Base-by-base conservation (phyloP, 2,113 vertebrate species). In the Heptranchias perlo region DNA sequence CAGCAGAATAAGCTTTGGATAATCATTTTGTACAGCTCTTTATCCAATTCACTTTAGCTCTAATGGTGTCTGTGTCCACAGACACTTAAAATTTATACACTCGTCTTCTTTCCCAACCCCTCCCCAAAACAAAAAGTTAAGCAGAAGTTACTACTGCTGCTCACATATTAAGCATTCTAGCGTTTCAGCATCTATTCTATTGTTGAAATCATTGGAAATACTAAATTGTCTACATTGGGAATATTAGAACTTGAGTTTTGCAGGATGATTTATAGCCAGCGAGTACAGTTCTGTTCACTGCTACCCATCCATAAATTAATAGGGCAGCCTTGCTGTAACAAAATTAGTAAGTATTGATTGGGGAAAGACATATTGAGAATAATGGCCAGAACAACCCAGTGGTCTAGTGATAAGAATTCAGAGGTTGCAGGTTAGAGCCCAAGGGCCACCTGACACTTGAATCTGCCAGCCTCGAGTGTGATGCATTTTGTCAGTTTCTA, bases 11-110 rank as follows among this genome's bases (percentile, higher is more conserved):
- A 95, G 94, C 94, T 95, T 73, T 69, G 64, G 94, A 69, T 95
- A 95, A 95, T 95, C 94, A 69, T 95, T 95, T 95, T 95, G 94
- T 95, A 95, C 94, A 95, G 94, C 94, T 95, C 39, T 95, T 95
- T 95, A 95, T 95, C 94, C 94, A 95, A 95, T 95, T 95, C 94
- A 73, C 94, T 95, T 73, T 44, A 95, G 62, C 65, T 69, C 4
- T 69, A 73, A 95, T 95, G 65, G 94, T 95, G 94, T 95, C 94
- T 35, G 28, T 95, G 65, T 95, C 94, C 47, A 69, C 65, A 95
- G 64, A 67, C 62, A 35, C 28, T 69, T 49, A 69, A 49, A 47
- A 65, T 94, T 69, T 95, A 94, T 94, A 94, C 92, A 58, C n/a
- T 44, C 6, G 61, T 18, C 6, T 93, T 62, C 23, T 49, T 62